Percentiles rank a stretch among this genome's conserved stretches.
phyloP scores from a whole-genome alignment of 1,140 invertebrate genomes.

The Diploscapter pachys region DNA sequence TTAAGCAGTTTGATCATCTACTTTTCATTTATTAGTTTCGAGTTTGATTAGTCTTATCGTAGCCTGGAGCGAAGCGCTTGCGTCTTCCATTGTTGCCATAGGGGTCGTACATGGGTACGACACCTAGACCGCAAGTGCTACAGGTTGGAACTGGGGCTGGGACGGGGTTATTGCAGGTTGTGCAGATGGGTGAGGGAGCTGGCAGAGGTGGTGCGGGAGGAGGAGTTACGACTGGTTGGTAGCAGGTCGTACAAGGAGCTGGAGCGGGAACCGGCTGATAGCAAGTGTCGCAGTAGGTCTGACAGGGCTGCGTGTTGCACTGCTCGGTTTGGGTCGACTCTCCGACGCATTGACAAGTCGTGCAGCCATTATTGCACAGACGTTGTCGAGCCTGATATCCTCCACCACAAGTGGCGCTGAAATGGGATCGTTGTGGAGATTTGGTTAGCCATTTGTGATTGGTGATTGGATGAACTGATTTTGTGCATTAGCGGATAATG shows the following conservation, averaged over 20 bases:
- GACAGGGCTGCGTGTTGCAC: constrained; percentile 34
- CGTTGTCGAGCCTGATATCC: constrained; percentile 55
- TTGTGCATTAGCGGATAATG: not conserved
- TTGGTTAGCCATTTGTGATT: not conserved
- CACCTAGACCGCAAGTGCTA: too few relatives aligned
- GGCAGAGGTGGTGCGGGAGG: too few relatives aligned
- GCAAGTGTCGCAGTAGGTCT: not conserved
- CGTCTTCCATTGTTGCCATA: too few relatives aligned
- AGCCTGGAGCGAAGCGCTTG: too few relatives aligned
- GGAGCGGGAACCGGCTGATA: not conserved
- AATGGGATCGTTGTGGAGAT: not conserved
- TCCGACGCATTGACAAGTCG: constrained; percentile 34
- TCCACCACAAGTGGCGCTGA: constrained; percentile 52
- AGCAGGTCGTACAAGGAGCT: constrained; percentile 22
- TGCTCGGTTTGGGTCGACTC: constrained; percentile 23
- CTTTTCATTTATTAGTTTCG: too few relatives aligned
- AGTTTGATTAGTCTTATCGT: too few relatives aligned
- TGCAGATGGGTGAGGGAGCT: too few relatives aligned
- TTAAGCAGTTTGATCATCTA: too few relatives aligned
- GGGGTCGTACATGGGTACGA: too few relatives aligned
- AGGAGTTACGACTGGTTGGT: constrained; percentile 1
- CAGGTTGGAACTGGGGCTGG: too few relatives aligned
- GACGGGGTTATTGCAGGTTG: too few relatives aligned
- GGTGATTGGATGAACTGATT: not conserved
- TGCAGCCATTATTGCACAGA: constrained; percentile 44